Evolutionary conservation across 2,888 invertebrate species (phyloP).

Genomic region (Neocrepidodera transversa): DNA sequence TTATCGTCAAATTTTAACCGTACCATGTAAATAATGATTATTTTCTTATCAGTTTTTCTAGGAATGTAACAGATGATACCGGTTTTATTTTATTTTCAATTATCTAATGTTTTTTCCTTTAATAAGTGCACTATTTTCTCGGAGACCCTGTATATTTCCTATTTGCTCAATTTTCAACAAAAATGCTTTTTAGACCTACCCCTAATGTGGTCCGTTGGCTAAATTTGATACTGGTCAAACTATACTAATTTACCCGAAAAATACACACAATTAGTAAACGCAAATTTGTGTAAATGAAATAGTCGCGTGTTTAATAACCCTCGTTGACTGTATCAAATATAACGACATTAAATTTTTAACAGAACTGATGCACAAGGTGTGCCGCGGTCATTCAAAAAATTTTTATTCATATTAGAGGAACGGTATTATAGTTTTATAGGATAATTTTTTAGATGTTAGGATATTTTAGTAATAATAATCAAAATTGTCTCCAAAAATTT

Average conservation of each 20-base stretch:
- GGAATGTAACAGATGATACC: too few relatives aligned
- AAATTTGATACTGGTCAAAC: background rate
- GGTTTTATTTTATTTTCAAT: too few relatives aligned
- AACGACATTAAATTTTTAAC: slow-evolving; percentile 18
- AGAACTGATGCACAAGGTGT: slow-evolving; percentile 34
- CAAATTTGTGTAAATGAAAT: slow-evolving; percentile 9
- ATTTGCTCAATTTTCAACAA: too few relatives aligned
- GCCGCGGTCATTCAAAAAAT: slow-evolving; percentile 29
- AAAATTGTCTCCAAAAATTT: background rate
- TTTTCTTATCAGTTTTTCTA: too few relatives aligned
- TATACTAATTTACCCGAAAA: slow-evolving; percentile 5
- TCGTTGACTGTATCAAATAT: slow-evolving; percentile 26
- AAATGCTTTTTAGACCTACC: background rate
- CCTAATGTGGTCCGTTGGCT: background rate
- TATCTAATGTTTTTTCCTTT: background rate
- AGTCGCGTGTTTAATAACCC: slow-evolving; percentile 7
- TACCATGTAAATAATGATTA: too few relatives aligned
- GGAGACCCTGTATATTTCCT: background rate
- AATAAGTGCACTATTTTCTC: background rate
- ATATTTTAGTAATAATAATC: too few relatives aligned
- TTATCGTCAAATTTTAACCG: too few relatives aligned
- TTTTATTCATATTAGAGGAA: slow-evolving; percentile 16
- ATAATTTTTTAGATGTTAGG: background rate
- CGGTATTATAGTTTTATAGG: background rate
- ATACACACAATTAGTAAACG: slow-evolving; percentile 2